Base-by-base conservation (phyloP, 1,140 invertebrate genomes). In the Drosophila jambulina region DNA sequence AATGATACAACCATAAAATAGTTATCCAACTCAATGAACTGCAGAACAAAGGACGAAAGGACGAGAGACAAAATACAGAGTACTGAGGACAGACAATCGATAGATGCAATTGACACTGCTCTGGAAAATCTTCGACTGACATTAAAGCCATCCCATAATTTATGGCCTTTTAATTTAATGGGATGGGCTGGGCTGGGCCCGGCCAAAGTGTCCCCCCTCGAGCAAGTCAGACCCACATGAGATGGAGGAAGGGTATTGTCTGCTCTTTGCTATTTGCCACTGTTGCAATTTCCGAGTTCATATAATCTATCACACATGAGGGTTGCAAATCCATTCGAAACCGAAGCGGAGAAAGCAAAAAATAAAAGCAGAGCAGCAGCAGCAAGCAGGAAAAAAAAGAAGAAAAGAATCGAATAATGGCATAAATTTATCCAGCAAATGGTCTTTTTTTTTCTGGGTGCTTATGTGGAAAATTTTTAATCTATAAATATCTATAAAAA, bases 141-240 rank as follows among this genome's bases (percentile, higher is more conserved):
- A 91, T 91, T 88, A 91, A 77, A 83, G 78, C 70, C 80, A 71
- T 78, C 71, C 49, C 19, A 51, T 82, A 82, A 91, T 91, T 91
- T 91, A 91, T 91, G 83, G 88, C 75, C 83, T 88, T 91, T 91
- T 91, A 91, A 91, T 91, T 91, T 91, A 91, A 91, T 91, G 81
- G 88, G 88, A 29, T 91, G 88, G 88, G 86, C 68, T 76, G 67
- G 87, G 86, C 68, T 77, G 68, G 29, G 57, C 57, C 49, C 53
- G 27, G 25, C 46, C 60, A 77, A 77, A 80, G 51, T 77, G 80
- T 49, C 10, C 48, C 51, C 83, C 72, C 72, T 84, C 77, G 69
- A 84, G 79, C 64, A 64, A 82, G 63, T 71, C 67, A 62, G 75
- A 72, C 68, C 71, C 75, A 82, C 80, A 70, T 48, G 70, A 82